Evolutionary conservation across 2,113 vertebrate genomes (phyloP).

Genomic region (Saguinus midas): DNA sequence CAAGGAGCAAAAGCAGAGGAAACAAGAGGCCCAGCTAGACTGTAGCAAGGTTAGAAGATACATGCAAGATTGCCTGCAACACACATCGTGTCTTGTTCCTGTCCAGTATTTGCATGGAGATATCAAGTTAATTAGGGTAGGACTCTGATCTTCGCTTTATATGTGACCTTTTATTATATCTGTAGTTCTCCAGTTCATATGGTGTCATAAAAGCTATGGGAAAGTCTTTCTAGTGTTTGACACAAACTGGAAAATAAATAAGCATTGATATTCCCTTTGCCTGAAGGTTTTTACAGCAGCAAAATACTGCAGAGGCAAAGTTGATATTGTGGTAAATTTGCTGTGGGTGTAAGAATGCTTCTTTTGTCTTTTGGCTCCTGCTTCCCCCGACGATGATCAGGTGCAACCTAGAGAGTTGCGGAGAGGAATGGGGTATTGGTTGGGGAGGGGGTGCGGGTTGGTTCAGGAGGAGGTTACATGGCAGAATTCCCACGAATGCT

Average conservation of each 20-base stretch:
- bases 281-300: slow-evolving; percentile 75
- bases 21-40: slow-evolving; percentile 82
- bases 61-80: slow-evolving; percentile 74
- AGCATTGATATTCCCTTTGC: slow-evolving; percentile 73
- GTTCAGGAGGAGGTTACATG: slow-evolving; percentile 78
- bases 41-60: slow-evolving; percentile 80
- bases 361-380: slow-evolving; percentile 54
- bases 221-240: slow-evolving; percentile 81
- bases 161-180: slow-evolving; percentile 83
- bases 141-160: slow-evolving; percentile 83
- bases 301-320: slow-evolving; percentile 73
- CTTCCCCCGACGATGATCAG: slow-evolving; percentile 78
- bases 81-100: slow-evolving; percentile 79
- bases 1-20: slow-evolving; percentile 82
- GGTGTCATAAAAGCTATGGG: slow-evolving; percentile 83
- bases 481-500: slow-evolving; percentile 87
- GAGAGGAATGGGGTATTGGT: slow-evolving; percentile 56
- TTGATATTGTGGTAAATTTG: slow-evolving; percentile 61
- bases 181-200: slow-evolving; percentile 78
- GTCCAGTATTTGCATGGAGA: slow-evolving; percentile 82
- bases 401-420: slow-evolving; percentile 73
- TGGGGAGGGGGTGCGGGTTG: slow-evolving; percentile 42
- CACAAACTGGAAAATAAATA: slow-evolving; percentile 77
- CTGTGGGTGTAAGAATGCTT: slow-evolving; percentile 71
- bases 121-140: slow-evolving; percentile 86